Evolutionary conservation across 2,113 vertebrate genomes (phyloP).

Genomic region (Brevimyrus niger): DNA sequence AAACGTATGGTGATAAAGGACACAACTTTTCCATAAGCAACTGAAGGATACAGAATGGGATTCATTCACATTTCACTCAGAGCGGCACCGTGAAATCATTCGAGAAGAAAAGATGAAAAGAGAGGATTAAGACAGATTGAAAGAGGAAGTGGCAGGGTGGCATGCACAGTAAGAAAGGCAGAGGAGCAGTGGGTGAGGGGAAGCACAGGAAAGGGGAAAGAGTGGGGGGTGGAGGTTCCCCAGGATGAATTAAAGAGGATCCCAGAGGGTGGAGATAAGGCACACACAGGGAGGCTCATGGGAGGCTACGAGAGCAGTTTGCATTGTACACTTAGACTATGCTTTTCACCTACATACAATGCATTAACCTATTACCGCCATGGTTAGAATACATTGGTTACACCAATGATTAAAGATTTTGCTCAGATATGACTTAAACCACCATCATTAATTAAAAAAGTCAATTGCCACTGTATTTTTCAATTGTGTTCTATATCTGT

Average conservation of each 20-base stretch:
- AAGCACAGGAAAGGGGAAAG: slow-evolving; percentile 4
- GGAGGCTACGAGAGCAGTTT: not conserved
- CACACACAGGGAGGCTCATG: not conserved
- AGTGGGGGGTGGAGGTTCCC: slow-evolving; percentile 3
- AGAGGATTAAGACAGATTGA: not conserved
- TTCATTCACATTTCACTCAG: not conserved
- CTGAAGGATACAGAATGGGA: not conserved
- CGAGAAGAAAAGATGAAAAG: not conserved
- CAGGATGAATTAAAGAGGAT: not conserved
- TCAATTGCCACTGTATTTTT: no score
- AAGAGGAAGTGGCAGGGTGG: not conserved
- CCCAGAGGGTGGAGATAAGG: not conserved
- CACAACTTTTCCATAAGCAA: not conserved
- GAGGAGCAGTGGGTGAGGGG: not conserved
- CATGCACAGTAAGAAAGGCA: not conserved
- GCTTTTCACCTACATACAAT: not conserved
- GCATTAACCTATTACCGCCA: not conserved
- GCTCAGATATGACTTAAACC: not conserved
- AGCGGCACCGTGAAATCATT: not conserved
- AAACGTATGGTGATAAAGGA: not conserved
- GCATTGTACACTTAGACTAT: not conserved
- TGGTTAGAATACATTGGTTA: not conserved
- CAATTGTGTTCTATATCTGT: no score
- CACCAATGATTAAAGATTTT: not conserved
- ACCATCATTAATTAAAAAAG: no score